Conservation (phyloP, 92 coral and sea anemone species). For the Phenganax stokvisi region DNA sequence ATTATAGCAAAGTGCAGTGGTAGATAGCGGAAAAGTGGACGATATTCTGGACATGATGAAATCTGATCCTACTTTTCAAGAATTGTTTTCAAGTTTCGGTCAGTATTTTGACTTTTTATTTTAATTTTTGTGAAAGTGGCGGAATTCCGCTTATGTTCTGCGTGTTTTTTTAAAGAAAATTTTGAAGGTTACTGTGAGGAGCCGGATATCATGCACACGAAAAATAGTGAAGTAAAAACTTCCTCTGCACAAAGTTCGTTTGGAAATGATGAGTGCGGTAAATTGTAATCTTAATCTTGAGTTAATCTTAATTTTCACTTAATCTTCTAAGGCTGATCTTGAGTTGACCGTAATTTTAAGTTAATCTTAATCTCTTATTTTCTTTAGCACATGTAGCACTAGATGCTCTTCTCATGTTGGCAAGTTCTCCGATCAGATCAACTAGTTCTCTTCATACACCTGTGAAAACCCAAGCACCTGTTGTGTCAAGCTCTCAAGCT, state of each 20-base stretch:
- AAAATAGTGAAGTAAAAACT: not conserved
- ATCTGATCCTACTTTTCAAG: slow-evolving; percentile 83
- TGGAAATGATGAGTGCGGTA: not conserved
- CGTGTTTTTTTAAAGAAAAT: not conserved
- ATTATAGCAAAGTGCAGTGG: slow-evolving; percentile 17
- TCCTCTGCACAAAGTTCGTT: not conserved
- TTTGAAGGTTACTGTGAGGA: slow-evolving; percentile 25
- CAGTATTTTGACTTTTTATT: not conserved
- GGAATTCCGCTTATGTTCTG: not conserved
- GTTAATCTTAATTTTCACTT: not conserved
- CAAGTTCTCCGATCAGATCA: slow-evolving; percentile 56
- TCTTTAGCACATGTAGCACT: slow-evolving; percentile 55
- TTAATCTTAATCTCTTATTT: no score
- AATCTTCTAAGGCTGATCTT: no score
- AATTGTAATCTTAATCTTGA: not conserved
- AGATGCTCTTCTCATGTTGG: slow-evolving; percentile 68
- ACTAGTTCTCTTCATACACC: not conserved
- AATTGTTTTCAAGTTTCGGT: slow-evolving; percentile 64
- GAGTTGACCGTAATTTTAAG: no score
- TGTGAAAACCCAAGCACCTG: not conserved
- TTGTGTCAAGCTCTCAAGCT: not conserved
- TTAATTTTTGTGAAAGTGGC: no score
- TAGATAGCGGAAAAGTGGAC: slow-evolving; percentile 49
- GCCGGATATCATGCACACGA: not conserved
- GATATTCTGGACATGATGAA: slow-evolving; percentile 73